A percentile compares a stretch with the other conserved stretches of the same genome.
Conservation (phyloP, 1,140 invertebrate species). For the Sminthurides bifidus region DNA sequence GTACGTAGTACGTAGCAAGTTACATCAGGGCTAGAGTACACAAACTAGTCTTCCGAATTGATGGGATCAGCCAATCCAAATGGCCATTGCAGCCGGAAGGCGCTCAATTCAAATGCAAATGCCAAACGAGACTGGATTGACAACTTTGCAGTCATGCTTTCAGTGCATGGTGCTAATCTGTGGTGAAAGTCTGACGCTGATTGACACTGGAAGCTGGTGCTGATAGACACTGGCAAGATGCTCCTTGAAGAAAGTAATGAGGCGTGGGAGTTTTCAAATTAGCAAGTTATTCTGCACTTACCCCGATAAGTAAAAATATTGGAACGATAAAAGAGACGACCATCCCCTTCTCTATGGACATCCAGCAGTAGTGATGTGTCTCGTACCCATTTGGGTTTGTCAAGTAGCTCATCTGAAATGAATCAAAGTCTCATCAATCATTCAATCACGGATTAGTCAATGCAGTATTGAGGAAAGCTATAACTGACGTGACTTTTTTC, state of each 20-base stretch:
- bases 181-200: not conserved
- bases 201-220: not conserved
- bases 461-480: no score
- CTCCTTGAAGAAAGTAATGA: not conserved
- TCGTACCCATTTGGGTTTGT: conserved; percentile 53
- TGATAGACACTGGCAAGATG: not conserved
- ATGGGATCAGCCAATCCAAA: no score
- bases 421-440: not conserved
- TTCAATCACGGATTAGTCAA: no score
- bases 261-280: not conserved
- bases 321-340: conserved; percentile 57
- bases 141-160: not conserved
- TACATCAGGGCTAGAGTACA: no score
- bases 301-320: conserved; percentile 49
- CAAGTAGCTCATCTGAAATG: conserved; percentile 45
- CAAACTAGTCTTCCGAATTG: no score
- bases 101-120: no score
- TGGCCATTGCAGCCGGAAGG: no score
- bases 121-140: no score
- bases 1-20: no score
- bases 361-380: conserved; percentile 56
- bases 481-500: no score
- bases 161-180: not conserved
- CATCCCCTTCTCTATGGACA: conserved; percentile 58
- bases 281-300: conserved; percentile 34